These are phyloP conservation scores for Sceloporus undulatus DNA, from an alignment of 2,113 vertebrate species.

Conservation along the genomic window DNA sequence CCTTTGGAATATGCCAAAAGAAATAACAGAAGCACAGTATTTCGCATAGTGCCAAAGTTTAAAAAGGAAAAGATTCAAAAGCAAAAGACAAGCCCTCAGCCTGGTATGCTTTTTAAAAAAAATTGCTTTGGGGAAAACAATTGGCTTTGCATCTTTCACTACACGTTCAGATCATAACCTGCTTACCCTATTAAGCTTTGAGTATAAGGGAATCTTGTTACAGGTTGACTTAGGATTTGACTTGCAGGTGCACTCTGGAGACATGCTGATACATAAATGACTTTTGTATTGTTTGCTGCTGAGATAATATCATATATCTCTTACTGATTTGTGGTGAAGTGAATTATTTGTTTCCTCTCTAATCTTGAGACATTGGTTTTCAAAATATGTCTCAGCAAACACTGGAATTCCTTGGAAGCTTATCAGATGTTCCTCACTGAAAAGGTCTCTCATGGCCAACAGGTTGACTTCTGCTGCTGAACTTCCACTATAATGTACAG, in stretches of 20 bases:
- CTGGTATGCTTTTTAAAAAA: slow-evolving; percentile 85
- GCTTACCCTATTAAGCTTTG: not conserved
- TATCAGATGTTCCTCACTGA: not conserved
- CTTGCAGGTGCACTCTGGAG: not conserved
- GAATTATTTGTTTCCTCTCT: not conserved
- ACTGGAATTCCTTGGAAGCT: not conserved
- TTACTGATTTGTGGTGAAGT: not conserved
- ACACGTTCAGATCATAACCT: not conserved
- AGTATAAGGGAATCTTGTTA: not conserved
- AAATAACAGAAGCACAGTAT: slow-evolving; percentile 94
- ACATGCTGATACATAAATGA: not conserved
- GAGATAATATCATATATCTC: not conserved
- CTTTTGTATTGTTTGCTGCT: not conserved
- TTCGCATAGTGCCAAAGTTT: slow-evolving; percentile 98
- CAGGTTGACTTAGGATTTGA: not conserved
- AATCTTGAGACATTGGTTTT: not conserved
- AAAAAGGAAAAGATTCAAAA: slow-evolving; percentile 96
- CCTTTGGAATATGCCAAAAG: slow-evolving; percentile 95
- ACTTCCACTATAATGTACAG: not conserved
- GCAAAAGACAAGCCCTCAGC: slow-evolving; percentile 89
- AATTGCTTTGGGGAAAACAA: not conserved
- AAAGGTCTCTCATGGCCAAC: not conserved
- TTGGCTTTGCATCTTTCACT: not conserved
- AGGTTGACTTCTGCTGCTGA: not conserved
- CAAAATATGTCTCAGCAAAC: not conserved